phyloP scores from a whole-genome alignment of 2,113 vertebrate species.

The Corythoichthys intestinalis region DNA sequence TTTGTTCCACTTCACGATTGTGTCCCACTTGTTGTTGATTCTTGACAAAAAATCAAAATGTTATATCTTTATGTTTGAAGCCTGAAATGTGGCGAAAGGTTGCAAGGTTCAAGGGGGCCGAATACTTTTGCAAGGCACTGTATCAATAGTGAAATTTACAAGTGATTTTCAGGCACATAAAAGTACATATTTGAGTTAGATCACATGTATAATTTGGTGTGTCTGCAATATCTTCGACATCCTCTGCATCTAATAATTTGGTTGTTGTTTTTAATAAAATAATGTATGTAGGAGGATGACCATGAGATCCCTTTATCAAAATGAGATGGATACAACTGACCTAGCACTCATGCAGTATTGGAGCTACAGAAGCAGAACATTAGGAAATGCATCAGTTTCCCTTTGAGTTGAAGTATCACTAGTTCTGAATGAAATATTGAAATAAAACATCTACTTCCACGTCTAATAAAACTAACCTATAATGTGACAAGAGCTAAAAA shows the following conservation, averaged over 20 bases:
- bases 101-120: too few species aligned
- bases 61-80: too few species aligned
- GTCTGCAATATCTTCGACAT: conserved; percentile 9
- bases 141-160: neutral
- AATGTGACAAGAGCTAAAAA: conserved; percentile 17
- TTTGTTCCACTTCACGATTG: too few species aligned
- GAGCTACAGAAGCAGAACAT: neutral
- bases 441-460: neutral
- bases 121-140: too few species aligned
- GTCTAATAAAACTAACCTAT: conserved; percentile 1
- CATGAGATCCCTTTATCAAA: neutral
- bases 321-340: neutral
- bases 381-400: neutral
- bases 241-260: conserved; percentile 13
- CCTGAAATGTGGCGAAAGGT: too few species aligned
- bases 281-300: neutral
- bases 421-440: neutral
- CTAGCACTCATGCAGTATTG: neutral
- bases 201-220: conserved; percentile 8
- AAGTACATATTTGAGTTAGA: neutral
- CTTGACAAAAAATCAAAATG: too few species aligned
- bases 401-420: neutral
- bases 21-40: too few species aligned
- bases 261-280: conserved; percentile 16
- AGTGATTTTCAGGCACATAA: neutral